A percentile compares a stretch with the other conserved stretches of the same genome.
Evolutionary conservation across 2,797 vertebrate species (phyloP).

Genomic region (Notolepis coatsorum): DNA sequence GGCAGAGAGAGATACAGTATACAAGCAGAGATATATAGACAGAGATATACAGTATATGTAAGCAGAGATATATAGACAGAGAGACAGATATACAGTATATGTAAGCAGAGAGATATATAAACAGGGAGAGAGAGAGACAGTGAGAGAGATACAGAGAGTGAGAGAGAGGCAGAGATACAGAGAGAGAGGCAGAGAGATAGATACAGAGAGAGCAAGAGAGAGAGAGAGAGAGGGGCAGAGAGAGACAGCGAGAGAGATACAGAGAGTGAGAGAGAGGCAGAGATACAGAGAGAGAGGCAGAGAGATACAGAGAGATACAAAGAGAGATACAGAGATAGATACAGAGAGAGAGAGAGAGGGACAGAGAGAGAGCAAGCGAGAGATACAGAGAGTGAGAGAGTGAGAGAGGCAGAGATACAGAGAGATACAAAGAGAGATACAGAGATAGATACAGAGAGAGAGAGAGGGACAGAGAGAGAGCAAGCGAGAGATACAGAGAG

Average conservation of each 20-base stretch:
- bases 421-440: conserved; percentile 45
- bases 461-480: conserved; percentile 6
- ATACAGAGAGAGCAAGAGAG: conserved; percentile 11
- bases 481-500: conserved; percentile 9
- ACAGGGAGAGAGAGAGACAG: conserved; percentile 43
- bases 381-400: neutral
- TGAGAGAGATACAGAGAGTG: neutral
- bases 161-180: neutral
- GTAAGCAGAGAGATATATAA: conserved; percentile 7
- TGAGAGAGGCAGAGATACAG: conserved; percentile 18
- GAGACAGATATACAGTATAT: conserved; percentile 40
- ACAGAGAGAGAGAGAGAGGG: neutral
- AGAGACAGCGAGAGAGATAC: conserved; percentile 28
- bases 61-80: conserved; percentile 20
- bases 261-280: conserved; percentile 43
- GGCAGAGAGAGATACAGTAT: neutral
- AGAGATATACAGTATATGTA: conserved; percentile 35
- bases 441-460: too few species aligned
- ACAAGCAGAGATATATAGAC: conserved; percentile 18
- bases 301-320: conserved; percentile 30
- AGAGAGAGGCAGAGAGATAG: too few species aligned
- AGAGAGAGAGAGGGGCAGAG: neutral
- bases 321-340: conserved; percentile 23
- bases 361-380: conserved; percentile 14
- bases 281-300: neutral